phyloP scores from a whole-genome alignment of 2,888 invertebrate genomes.

The Buathra laborator region DNA sequence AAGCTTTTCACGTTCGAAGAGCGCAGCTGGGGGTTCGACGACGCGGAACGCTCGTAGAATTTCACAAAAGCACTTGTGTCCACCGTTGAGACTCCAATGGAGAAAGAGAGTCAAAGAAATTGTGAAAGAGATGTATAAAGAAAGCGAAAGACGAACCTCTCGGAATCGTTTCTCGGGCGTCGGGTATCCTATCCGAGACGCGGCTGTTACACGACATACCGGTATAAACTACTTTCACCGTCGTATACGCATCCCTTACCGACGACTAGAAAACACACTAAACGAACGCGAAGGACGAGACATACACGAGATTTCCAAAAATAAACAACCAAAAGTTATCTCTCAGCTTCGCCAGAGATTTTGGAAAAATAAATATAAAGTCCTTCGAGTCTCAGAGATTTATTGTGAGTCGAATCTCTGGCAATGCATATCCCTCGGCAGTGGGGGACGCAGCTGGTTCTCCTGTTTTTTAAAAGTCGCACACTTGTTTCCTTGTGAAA shows the following conservation, averaged over 20 bases:
- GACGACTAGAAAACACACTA: not conserved
- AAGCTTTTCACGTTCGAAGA: too few relatives aligned
- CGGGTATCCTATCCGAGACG: not conserved
- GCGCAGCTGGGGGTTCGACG: too few relatives aligned
- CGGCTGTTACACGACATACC: too few relatives aligned
- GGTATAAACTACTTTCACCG: constrained; percentile 5
- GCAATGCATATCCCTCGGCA: not conserved
- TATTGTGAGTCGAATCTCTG: not conserved
- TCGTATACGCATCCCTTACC: not conserved
- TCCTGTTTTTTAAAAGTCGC: constrained; percentile 8
- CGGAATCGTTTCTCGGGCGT: not conserved
- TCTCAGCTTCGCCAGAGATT: not conserved
- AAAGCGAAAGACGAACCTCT: not conserved
- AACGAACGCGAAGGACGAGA: not conserved
- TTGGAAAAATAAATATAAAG: constrained; percentile 44
- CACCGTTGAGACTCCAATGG: too few relatives aligned
- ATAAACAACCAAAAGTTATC: not conserved
- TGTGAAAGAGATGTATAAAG: not conserved
- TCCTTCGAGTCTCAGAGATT: not conserved
- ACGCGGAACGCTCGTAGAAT: too few relatives aligned
- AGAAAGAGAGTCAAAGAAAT: too few relatives aligned
- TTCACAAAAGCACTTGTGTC: too few relatives aligned
- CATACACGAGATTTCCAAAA: not conserved
- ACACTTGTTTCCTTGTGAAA: constrained; percentile 4
- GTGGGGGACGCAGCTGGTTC: constrained; percentile 14